Conservation (phyloP, 2,797 vertebrate species). For the Caiman crocodilus region DNA sequence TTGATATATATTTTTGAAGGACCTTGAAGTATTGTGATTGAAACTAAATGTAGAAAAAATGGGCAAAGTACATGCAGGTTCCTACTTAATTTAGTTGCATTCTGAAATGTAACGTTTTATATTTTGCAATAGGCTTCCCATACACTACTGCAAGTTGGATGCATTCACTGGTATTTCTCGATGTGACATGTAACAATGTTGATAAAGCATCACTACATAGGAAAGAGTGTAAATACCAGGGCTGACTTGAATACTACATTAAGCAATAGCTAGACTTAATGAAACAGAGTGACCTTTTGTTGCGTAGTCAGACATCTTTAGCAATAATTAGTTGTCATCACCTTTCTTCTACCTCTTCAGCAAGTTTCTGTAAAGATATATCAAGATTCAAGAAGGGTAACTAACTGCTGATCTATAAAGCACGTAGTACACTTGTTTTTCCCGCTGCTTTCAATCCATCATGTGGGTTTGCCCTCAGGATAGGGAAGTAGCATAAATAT, state of each 20-base stretch:
- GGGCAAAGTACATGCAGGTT: background rate
- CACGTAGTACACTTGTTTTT: background rate
- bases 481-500: background rate
- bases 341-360: background rate
- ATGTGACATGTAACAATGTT: background rate
- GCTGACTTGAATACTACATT: background rate
- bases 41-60: background rate
- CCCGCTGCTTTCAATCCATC: background rate
- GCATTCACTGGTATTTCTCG: constrained; percentile 15
- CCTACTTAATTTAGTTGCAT: background rate
- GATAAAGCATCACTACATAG: background rate
- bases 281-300: constrained; percentile 9
- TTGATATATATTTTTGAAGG: background rate
- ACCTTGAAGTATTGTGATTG: background rate
- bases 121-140: background rate
- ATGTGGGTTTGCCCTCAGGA: background rate
- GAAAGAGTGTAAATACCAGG: background rate
- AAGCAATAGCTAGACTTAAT: background rate
- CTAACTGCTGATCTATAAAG: background rate
- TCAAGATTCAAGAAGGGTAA: background rate
- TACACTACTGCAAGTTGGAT: constrained; percentile 14
- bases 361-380: background rate
- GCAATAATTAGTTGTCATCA: background rate
- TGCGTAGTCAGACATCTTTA: constrained; percentile 7
- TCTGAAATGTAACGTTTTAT: background rate